Conservation (phyloP, 1,140 invertebrate species). For the Micrasema longulum region DNA sequence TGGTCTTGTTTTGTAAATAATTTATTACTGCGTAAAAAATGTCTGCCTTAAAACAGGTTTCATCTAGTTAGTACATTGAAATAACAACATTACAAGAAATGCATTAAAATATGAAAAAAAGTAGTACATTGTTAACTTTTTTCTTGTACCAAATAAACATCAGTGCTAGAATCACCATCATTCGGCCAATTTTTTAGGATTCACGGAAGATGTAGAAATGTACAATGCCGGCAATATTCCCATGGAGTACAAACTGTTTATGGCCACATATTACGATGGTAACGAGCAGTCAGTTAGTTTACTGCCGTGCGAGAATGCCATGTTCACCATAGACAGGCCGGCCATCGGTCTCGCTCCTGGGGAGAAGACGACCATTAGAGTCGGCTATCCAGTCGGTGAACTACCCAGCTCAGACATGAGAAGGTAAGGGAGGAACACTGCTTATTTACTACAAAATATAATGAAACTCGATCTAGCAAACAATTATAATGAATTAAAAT, state of each 20-base stretch:
- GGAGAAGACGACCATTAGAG: slow-evolving; percentile 36
- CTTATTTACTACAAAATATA: too few species aligned
- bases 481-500: too few species aligned
- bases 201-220: slow-evolving; percentile 47
- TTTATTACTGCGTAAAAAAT: too few species aligned
- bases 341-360: slow-evolving; percentile 26
- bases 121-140: too few species aligned
- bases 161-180: too few species aligned
- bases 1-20: too few species aligned
- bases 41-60: too few species aligned
- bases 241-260: slow-evolving; percentile 45
- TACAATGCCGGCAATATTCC: slow-evolving; percentile 45
- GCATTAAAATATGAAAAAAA: too few species aligned
- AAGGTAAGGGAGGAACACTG: slow-evolving; percentile 20
- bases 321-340: slow-evolving; percentile 41
- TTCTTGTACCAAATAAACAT: too few species aligned
- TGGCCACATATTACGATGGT: slow-evolving; percentile 32
- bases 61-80: too few species aligned
- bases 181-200: slow-evolving; percentile 39
- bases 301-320: slow-evolving; percentile 39
- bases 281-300: slow-evolving; percentile 6
- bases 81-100: too few species aligned
- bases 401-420: not conserved
- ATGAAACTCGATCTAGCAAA: too few species aligned
- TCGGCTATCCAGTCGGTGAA: slow-evolving; percentile 29